A percentile compares a stretch with the other conserved stretches of the same genome.
Conservation (phyloP, 2,113 vertebrate species). For the Parus major region DNA sequence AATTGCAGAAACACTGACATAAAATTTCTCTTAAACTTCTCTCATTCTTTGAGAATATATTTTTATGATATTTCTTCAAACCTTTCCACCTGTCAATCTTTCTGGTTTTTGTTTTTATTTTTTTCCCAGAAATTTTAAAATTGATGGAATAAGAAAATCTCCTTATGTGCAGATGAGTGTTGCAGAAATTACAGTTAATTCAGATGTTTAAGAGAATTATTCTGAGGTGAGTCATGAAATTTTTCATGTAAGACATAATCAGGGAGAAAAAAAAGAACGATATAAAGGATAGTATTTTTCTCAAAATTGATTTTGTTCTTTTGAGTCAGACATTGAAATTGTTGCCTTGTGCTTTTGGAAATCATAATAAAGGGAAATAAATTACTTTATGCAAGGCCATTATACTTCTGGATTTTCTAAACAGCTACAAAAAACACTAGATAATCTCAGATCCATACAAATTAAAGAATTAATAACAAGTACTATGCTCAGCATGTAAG, state of each 20-base stretch:
- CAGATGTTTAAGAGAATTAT: background rate
- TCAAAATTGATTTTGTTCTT: background rate
- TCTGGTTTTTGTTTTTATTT: background rate
- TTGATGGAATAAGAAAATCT: background rate
- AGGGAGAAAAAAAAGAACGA: accelerated
- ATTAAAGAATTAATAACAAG: background rate
- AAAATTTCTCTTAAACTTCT: background rate
- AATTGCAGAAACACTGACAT: background rate
- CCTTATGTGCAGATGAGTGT: background rate
- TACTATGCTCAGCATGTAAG: background rate
- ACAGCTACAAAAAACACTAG: background rate
- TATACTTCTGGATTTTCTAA: background rate
- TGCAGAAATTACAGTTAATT: background rate
- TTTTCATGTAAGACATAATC: background rate
- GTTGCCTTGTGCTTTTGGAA: background rate
- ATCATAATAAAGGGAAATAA: background rate
- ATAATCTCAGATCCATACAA: background rate
- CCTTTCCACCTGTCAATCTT: background rate
- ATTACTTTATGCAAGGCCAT: background rate
- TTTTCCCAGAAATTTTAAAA: background rate
- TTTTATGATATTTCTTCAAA: background rate
- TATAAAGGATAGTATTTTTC: background rate
- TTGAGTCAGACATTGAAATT: background rate
- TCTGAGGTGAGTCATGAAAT: background rate
- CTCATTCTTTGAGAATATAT: background rate